Evolutionary conservation across 2,797 vertebrate species (phyloP).

Genomic region (Lepilemur septentrionalis): DNA sequence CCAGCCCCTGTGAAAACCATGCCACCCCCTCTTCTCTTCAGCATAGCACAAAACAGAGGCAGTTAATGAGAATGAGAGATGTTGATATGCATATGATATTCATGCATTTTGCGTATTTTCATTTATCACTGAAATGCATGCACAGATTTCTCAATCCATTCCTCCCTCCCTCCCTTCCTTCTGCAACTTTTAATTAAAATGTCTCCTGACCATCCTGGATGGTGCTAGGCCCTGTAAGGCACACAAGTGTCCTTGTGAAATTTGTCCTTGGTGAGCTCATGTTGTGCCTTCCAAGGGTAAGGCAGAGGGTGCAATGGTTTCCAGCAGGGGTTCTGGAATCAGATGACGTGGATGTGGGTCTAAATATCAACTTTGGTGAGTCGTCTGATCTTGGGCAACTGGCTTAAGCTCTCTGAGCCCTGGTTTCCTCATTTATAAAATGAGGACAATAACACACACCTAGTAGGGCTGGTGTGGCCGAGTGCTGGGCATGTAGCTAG

Average conservation of each 20-base stretch:
- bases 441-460: not conserved
- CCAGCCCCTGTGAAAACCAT: not conserved
- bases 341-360: not conserved
- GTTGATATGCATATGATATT: not conserved
- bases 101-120: slow-evolving; percentile 29
- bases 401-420: not conserved
- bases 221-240: not conserved
- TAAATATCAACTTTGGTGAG: not conserved
- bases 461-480: not conserved
- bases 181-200: slow-evolving; percentile 55
- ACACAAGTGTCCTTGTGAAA: not conserved
- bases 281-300: not conserved
- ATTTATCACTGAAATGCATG: slow-evolving; percentile 32
- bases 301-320: not conserved
- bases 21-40: not conserved
- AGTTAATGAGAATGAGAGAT: not conserved
- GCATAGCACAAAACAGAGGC: not conserved
- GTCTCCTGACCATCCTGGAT: not conserved
- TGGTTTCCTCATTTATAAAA: not conserved
- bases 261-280: not conserved
- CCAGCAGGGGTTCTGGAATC: not conserved
- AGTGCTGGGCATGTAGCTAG: not conserved
- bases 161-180: slow-evolving; percentile 27
- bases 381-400: not conserved
- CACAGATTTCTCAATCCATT: slow-evolving; percentile 13